Conservation (phyloP, 2,888 invertebrate genomes). For the Danaus chrysippus region DNA sequence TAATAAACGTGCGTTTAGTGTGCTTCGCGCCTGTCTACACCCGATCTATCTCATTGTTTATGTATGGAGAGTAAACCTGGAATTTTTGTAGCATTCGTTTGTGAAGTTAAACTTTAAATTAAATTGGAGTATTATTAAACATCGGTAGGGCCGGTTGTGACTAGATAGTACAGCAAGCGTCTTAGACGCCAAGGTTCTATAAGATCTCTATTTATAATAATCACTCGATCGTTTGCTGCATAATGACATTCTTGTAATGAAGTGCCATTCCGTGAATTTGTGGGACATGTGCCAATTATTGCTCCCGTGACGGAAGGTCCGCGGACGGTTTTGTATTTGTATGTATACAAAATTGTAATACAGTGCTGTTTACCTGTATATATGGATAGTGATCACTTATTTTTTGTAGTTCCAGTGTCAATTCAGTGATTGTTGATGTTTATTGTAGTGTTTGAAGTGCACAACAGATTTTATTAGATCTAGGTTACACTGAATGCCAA, state of each 20-base stretch:
- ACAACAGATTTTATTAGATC: conserved; percentile 9
- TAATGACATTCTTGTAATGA: conserved; percentile 77
- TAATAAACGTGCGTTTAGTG: conserved; percentile 75
- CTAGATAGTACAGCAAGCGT: conserved; percentile 50
- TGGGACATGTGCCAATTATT: conserved; percentile 77
- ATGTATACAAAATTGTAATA: conserved; percentile 56
- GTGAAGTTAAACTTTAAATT: conserved; percentile 59
- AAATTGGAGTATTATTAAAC: conserved; percentile 52
- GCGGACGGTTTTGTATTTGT: conserved; percentile 63
- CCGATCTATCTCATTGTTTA: conserved; percentile 78
- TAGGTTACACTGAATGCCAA: conserved; percentile 15
- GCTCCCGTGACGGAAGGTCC: conserved; percentile 63
- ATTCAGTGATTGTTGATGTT: conserved; percentile 2
- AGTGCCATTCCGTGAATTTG: conserved; percentile 69
- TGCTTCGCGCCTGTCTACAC: conserved; percentile 73
- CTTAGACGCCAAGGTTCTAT: conserved; percentile 66
- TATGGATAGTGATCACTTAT: conserved; percentile 37
- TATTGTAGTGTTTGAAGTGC: not conserved
- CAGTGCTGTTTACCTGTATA: conserved; percentile 46
- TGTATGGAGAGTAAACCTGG: conserved; percentile 76
- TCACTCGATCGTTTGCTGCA: conserved; percentile 70
- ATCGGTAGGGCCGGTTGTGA: conserved; percentile 43
- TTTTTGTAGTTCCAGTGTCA: conserved; percentile 18
- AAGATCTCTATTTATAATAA: conserved; percentile 76
- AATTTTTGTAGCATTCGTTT: conserved; percentile 69